Conservation (phyloP, 2,888 invertebrate genomes). For the Drosophila trichaetosa region DNA sequence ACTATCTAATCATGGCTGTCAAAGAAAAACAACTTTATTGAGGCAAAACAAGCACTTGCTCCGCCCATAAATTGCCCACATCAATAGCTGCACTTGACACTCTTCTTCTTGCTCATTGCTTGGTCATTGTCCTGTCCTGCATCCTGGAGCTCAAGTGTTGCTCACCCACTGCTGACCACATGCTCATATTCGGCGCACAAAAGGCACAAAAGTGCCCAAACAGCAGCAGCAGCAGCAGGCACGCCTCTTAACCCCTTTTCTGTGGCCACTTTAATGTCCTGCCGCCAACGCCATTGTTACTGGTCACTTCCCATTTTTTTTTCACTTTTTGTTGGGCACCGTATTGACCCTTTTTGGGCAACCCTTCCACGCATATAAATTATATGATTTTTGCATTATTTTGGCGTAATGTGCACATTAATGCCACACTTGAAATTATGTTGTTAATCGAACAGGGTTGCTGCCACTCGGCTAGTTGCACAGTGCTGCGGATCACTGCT, state of each 20-base stretch:
- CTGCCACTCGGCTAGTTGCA: slow-evolving; percentile 3
- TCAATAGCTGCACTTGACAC: slow-evolving; percentile 18
- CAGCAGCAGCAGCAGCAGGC: slow-evolving; percentile 15
- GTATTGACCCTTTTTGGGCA: slow-evolving; percentile 26
- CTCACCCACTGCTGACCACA: slow-evolving; percentile 63
- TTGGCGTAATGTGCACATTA: slow-evolving; percentile 79
- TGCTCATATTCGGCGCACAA: slow-evolving; percentile 65
- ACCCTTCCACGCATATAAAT: slow-evolving; percentile 66
- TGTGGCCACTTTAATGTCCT: slow-evolving; percentile 71
- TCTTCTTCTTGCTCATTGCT: neutral
- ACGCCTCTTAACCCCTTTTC: slow-evolving; percentile 65
- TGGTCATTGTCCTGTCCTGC: slow-evolving; percentile 27
- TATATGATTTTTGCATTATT: slow-evolving; percentile 80
- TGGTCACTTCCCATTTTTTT: slow-evolving; percentile 54
- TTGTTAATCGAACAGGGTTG: slow-evolving; percentile 71
- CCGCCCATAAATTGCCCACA: neutral
- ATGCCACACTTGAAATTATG: slow-evolving; percentile 78
- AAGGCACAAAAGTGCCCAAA: slow-evolving; percentile 38
- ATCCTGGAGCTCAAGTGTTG: slow-evolving; percentile 46
- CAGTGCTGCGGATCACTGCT: slow-evolving; percentile 3
- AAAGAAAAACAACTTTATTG: slow-evolving; percentile 19
- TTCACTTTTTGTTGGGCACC: neutral
- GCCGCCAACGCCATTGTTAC: slow-evolving; percentile 30
- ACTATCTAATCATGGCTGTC: neutral
- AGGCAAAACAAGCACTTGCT: neutral